These are phyloP conservation scores for Drosophila gaucha DNA, from an alignment of 2,888 invertebrate genomes.

Conservation along the genomic window DNA sequence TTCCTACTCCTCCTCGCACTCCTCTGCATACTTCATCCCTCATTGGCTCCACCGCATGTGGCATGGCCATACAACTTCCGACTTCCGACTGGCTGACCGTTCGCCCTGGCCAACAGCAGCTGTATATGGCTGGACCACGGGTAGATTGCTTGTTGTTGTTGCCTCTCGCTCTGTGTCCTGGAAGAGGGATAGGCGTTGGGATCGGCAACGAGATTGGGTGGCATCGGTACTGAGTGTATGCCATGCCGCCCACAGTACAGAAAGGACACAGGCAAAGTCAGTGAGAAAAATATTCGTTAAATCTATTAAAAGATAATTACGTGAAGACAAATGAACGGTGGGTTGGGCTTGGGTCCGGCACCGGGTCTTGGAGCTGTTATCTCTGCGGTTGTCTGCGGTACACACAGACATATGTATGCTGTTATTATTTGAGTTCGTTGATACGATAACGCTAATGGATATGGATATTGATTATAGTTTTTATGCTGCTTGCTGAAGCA, in stretches of 20 bases:
- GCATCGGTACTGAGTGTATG: neutral
- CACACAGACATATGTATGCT: conserved; percentile 52
- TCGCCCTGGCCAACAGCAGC: conserved; percentile 24
- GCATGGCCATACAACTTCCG: conserved; percentile 78
- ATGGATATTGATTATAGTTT: conserved; percentile 81
- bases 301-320: conserved; percentile 81
- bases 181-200: conserved; percentile 10
- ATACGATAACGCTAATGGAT: conserved; percentile 81
- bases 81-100: conserved; percentile 66
- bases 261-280: conserved; percentile 61
- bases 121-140: conserved; percentile 31
- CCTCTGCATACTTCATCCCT: conserved; percentile 27
- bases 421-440: conserved; percentile 76
- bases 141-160: conserved; percentile 34
- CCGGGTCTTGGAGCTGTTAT: conserved; percentile 15
- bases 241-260: conserved; percentile 13
- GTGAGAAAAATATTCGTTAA: conserved; percentile 79
- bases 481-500: conserved; percentile 60
- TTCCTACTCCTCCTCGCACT: neutral
- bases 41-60: conserved; percentile 64
- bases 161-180: conserved; percentile 7
- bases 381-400: conserved; percentile 30
- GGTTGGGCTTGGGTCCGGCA: neutral
- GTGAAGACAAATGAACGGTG: conserved; percentile 76
- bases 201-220: conserved; percentile 8